A percentile compares a stretch with the other conserved stretches of the same genome.
Conservation (phyloP, 2,113 vertebrate species). For the Urocitellus parryii region DNA sequence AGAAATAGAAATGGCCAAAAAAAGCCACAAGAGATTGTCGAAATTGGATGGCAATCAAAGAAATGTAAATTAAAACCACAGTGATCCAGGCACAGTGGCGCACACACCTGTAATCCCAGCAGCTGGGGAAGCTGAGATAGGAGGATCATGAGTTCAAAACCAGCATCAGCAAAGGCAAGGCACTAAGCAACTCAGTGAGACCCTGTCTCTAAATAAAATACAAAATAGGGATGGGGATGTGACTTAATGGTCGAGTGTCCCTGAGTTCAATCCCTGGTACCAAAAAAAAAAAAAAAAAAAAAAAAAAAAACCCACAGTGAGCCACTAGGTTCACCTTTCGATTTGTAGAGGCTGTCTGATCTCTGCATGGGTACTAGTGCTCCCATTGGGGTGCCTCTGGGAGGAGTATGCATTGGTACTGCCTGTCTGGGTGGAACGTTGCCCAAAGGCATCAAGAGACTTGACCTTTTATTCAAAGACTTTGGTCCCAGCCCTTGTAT, state of each 20-base stretch:
- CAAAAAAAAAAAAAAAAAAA: no score
- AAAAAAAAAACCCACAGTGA: no score
- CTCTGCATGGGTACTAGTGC: background rate
- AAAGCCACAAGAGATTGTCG: background rate
- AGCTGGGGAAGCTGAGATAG: no score
- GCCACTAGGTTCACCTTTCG: background rate
- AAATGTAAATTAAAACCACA: background rate
- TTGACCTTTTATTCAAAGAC: background rate
- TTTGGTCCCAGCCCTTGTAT: background rate
- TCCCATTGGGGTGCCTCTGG: background rate
- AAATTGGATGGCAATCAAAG: background rate
- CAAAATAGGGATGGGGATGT: background rate
- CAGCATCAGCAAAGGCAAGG: no score
- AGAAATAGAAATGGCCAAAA: background rate
- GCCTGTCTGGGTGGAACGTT: background rate
- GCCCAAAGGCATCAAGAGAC: background rate
- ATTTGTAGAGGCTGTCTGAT: background rate
- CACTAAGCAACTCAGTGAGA: no score
- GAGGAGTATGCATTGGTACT: accelerated
- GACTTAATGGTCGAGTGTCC: no score
- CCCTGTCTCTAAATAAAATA: no score
- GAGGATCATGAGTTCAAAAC: no score
- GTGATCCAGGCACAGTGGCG: no score
- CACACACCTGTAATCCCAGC: no score
- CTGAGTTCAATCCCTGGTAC: no score